These are phyloP conservation scores for Phylloscopus whistleri DNA, from an alignment of 2,113 vertebrate species.

Conservation along the genomic window DNA sequence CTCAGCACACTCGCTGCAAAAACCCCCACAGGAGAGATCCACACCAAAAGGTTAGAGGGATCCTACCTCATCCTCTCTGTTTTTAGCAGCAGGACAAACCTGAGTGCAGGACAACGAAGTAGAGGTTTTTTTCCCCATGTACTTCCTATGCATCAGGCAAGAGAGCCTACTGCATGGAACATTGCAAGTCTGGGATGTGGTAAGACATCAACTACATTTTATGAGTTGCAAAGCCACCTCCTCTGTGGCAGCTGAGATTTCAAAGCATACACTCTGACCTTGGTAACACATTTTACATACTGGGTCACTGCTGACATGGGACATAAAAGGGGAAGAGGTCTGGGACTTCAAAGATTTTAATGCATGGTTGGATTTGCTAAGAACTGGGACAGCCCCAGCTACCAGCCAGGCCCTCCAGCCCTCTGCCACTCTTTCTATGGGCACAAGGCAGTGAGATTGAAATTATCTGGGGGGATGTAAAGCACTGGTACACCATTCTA, in stretches of 20 bases:
- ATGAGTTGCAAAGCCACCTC: slow-evolving; percentile 20
- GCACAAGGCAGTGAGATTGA: background rate
- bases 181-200: slow-evolving; percentile 44
- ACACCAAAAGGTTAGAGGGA: background rate
- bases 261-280: background rate
- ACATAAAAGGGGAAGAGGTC: background rate
- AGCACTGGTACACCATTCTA: background rate
- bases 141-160: background rate
- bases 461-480: background rate
- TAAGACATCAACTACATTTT: slow-evolving; percentile 11
- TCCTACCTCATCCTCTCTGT: background rate
- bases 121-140: background rate
- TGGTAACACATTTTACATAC: background rate
- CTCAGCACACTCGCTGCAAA: background rate
- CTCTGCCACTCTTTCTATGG: background rate
- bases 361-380: background rate
- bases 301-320: background rate
- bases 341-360: background rate
- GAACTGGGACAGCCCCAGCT: background rate
- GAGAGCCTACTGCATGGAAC: background rate
- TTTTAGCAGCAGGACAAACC: background rate
- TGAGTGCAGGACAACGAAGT: background rate
- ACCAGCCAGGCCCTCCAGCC: background rate
- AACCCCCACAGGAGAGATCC: background rate
- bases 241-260: slow-evolving; percentile 38